Conservation (phyloP, 2,888 invertebrate genomes). For the Eucriotettix oculatus region DNA sequence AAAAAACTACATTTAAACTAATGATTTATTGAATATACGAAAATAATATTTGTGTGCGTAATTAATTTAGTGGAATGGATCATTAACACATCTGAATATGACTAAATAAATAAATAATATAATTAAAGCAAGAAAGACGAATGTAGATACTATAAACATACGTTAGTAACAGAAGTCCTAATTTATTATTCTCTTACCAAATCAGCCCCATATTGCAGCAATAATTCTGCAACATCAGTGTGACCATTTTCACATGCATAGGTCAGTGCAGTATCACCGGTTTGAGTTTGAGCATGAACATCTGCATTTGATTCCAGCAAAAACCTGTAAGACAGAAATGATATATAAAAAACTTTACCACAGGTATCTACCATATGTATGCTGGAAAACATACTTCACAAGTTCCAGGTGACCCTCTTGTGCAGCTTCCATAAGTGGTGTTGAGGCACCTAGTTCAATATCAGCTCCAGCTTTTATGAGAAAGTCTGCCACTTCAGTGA, state of each 20-base stretch:
- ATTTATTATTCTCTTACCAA: constrained; percentile 24
- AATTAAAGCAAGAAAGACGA: no score
- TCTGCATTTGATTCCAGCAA: constrained; percentile 71
- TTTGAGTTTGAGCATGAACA: constrained; percentile 87
- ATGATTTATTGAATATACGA: no score
- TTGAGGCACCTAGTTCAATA: constrained; percentile 85
- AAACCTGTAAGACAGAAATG: constrained; percentile 34
- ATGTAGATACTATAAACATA: neutral
- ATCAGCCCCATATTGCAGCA: constrained; percentile 79
- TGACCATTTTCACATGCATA: constrained; percentile 99
- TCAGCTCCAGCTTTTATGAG: constrained; percentile 90
- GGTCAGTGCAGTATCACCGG: constrained; percentile 88
- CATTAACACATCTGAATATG: no score
- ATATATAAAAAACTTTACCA: neutral
- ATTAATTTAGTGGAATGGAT: no score
- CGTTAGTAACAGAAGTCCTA: neutral
- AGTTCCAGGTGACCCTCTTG: constrained; percentile 95
- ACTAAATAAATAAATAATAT: no score
- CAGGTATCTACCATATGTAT: neutral
- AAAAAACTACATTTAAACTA: no score
- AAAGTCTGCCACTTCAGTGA: constrained; percentile 88
- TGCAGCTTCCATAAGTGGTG: constrained; percentile 96
- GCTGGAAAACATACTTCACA: constrained; percentile 31
- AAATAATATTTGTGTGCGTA: no score
- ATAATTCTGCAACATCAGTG: constrained; percentile 86